Percentiles rank a stretch among this genome's conserved stretches.
Conservation (phyloP, 1,140 invertebrate species). For the Papilio polyxenes region DNA sequence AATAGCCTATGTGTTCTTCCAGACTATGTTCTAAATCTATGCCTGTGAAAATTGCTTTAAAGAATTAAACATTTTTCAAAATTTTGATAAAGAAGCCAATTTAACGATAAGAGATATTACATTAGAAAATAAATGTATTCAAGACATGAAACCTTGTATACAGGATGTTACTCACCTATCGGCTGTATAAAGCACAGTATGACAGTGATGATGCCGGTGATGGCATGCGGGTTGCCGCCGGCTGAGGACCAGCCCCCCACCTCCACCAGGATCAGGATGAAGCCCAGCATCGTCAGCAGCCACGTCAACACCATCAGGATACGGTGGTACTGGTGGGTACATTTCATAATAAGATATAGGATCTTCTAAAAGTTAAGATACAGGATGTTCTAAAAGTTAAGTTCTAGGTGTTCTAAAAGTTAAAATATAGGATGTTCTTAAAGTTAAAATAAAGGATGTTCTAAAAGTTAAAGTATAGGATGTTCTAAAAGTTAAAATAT, state of each 20-base stretch:
- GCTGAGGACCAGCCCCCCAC: slow-evolving; percentile 87
- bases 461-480: no score
- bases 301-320: slow-evolving; percentile 92
- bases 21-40: no score
- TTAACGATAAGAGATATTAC: no score
- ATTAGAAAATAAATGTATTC: background rate
- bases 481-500: no score
- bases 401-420: no score
- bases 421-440: no score
- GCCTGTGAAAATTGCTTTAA: no score
- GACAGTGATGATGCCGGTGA: slow-evolving; percentile 88
- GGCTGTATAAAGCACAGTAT: slow-evolving; percentile 93
- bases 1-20: no score
- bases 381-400: no score
- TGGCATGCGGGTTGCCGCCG: slow-evolving; percentile 89
- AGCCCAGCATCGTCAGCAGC: slow-evolving; percentile 87
- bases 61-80: background rate
- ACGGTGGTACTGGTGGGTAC: slow-evolving; percentile 87
- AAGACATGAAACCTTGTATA: background rate
- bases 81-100: background rate
- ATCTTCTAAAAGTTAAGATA: no score
- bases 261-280: slow-evolving; percentile 92
- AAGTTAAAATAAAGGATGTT: no score
- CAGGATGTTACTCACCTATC: slow-evolving; percentile 78
- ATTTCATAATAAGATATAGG: background rate